Evolutionary conservation across 2,797 vertebrate genomes (phyloP).

Genomic region (Ambastaia sidthimunki): DNA sequence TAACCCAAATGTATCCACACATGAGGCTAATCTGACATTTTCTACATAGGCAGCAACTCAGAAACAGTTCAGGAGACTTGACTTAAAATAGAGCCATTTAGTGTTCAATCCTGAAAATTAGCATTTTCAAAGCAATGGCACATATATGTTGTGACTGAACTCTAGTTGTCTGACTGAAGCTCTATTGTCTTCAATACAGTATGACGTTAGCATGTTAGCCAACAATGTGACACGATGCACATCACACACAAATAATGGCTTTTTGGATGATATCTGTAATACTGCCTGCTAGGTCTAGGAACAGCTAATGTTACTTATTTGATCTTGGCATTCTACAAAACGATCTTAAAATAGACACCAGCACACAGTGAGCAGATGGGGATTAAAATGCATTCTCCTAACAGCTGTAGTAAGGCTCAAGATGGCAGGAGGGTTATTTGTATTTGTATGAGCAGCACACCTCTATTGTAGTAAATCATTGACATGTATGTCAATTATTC

Average conservation of each 20-base stretch:
- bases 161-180: too few relatives aligned
- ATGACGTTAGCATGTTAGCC: too few relatives aligned
- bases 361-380: conserved; percentile 16
- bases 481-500: conserved; percentile 22
- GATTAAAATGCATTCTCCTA: conserved; percentile 13
- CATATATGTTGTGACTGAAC: not conserved
- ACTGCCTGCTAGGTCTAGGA: not conserved
- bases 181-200: too few relatives aligned
- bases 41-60: not conserved
- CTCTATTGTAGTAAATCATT: conserved; percentile 29
- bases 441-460: conserved; percentile 19
- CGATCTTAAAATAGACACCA: not conserved
- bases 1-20: not conserved
- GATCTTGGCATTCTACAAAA: not conserved
- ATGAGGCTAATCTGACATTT: not conserved
- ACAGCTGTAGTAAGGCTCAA: conserved; percentile 10
- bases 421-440: conserved; percentile 17
- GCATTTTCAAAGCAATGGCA: not conserved
- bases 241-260: not conserved
- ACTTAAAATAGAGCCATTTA: not conserved
- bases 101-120: not conserved
- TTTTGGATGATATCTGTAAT: too few relatives aligned
- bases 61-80: not conserved
- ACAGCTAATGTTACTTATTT: not conserved
- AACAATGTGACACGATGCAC: too few relatives aligned